Conservation (phyloP, 2,113 vertebrate genomes). For the Bucco capensis region DNA sequence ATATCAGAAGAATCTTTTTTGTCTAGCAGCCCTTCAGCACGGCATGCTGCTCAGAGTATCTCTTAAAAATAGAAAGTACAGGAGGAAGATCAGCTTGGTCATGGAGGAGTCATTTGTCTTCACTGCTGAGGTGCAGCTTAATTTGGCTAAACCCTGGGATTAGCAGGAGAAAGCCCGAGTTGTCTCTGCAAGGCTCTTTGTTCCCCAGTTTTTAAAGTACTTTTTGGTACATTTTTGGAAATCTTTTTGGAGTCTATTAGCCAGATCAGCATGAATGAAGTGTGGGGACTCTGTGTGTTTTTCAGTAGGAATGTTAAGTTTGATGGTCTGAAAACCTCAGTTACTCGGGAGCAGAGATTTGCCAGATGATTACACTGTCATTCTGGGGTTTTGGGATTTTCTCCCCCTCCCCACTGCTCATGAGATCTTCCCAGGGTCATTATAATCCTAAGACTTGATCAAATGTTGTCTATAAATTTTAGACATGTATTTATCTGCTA, state of each 20-base stretch:
- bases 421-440: not conserved
- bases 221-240: not conserved
- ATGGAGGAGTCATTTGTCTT: rapidly evolving
- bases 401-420: not conserved
- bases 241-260: not conserved
- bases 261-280: rapidly evolving
- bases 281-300: not conserved
- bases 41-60: not conserved
- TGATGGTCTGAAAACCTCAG: not conserved
- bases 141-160: not conserved
- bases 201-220: not conserved
- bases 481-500: not conserved
- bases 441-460: not conserved
- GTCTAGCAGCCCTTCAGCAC: slow-evolving; percentile 9
- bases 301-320: not conserved
- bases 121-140: not conserved
- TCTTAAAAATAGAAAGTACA: slow-evolving; percentile 9
- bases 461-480: not conserved
- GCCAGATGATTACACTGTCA: not conserved
- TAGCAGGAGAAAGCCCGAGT: not conserved
- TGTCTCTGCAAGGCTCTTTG: not conserved
- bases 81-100: not conserved
- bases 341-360: not conserved
- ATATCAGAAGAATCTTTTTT: not conserved
- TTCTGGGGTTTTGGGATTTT: not conserved